phyloP scores from a whole-genome alignment of 2,888 invertebrate species.

The Arrhopalites spinosus region DNA sequence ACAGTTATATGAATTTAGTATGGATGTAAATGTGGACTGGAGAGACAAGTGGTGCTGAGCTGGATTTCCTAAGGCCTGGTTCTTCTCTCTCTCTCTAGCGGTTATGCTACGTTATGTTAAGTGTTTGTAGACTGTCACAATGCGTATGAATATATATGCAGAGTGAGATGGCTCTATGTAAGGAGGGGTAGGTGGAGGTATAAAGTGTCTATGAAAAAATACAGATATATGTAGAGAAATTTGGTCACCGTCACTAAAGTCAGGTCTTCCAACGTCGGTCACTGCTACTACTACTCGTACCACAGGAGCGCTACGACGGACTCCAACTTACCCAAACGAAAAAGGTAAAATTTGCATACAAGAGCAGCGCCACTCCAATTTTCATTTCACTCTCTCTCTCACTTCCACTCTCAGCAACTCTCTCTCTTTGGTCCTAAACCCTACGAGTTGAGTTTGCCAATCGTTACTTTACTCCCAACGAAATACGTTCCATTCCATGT shows the following conservation, averaged over 20 bases:
- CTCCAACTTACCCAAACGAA: background rate
- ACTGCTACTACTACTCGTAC: too few relatives aligned
- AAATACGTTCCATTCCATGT: background rate
- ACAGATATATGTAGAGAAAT: background rate
- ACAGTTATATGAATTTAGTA: background rate
- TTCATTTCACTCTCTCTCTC: background rate
- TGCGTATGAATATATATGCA: background rate
- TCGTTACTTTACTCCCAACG: background rate
- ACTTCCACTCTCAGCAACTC: background rate
- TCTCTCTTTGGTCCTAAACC: background rate
- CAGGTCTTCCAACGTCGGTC: background rate
- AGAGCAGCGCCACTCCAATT: background rate
- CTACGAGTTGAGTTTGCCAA: background rate
- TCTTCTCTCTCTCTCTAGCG: background rate
- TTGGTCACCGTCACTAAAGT: slow-evolving; percentile 1
- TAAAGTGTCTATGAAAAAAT: too few relatives aligned
- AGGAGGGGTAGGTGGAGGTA: background rate
- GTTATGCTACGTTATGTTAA: background rate
- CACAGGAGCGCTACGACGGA: background rate
- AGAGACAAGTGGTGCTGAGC: background rate
- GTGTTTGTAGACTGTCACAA: background rate
- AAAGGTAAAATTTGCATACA: slow-evolving; percentile 3
- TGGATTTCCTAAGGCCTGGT: background rate
- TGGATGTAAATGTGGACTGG: background rate
- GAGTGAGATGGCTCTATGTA: background rate